These are phyloP conservation scores for Caenorhabditis latens DNA, from an alignment of 1,140 invertebrate genomes.

Conservation along the genomic window DNA sequence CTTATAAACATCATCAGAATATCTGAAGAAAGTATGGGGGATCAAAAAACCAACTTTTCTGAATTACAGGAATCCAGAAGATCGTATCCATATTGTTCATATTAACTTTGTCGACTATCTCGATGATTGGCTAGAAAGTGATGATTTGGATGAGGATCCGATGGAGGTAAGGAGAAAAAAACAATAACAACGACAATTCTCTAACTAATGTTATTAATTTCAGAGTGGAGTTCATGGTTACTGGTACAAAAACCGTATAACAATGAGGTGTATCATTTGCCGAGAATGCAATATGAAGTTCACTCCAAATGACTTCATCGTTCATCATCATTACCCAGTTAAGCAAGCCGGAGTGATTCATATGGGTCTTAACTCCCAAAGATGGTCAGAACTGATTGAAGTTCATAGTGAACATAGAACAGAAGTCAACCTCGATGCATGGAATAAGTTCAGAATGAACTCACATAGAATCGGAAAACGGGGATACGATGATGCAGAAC, in stretches of 20 bases:
- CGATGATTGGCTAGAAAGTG: background rate
- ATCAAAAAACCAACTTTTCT: conserved; percentile 1
- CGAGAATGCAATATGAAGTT: conserved; percentile 37
- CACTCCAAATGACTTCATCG: conserved; percentile 55
- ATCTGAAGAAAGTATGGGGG: background rate
- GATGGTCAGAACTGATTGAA: background rate
- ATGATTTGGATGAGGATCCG: conserved; percentile 1
- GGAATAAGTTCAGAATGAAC: background rate
- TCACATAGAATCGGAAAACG: background rate
- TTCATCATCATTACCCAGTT: conserved; percentile 13
- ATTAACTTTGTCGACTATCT: conserved; percentile 2
- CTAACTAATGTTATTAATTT: background rate
- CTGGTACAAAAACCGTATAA: background rate
- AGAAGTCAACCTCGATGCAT: background rate
- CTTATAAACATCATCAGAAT: conserved; percentile 26
- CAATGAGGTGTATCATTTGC: conserved; percentile 59
- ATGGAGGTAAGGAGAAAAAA: background rate
- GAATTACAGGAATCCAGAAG: background rate
- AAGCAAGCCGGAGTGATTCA: background rate
- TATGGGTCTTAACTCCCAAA: background rate
- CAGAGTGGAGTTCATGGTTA: conserved; percentile 7
- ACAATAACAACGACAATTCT: background rate
- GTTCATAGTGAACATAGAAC: background rate
- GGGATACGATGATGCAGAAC: conserved; percentile 9
- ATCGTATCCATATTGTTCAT: background rate